These are phyloP conservation scores for Champsocephalus esox DNA, from an alignment of 2,797 vertebrate species.

Conservation along the genomic window DNA sequence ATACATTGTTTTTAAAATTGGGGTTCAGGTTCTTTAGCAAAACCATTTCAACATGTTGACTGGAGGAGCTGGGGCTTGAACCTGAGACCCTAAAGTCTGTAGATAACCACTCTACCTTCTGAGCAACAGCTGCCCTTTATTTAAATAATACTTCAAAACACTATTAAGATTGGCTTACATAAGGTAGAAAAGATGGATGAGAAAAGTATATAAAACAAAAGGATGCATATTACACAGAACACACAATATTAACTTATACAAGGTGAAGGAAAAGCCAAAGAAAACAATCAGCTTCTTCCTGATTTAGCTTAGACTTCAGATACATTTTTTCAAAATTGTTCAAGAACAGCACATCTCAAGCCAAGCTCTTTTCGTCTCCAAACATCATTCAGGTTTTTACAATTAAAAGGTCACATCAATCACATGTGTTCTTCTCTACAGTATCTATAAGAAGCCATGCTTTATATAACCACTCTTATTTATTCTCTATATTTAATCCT, in stretches of 20 bases:
- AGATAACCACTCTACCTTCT: no score
- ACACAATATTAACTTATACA: neutral
- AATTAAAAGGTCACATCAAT: neutral
- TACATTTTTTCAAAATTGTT: neutral
- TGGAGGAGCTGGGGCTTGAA: no score
- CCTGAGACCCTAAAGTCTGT: no score
- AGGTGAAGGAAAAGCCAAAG: neutral
- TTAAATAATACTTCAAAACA: neutral
- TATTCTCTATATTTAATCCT: neutral
- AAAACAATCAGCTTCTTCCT: neutral
- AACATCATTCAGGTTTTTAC: neutral
- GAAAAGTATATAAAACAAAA: neutral
- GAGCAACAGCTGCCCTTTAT: neutral
- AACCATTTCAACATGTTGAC: no score
- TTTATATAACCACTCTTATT: neutral
- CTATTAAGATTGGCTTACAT: neutral
- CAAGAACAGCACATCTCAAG: neutral
- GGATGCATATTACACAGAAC: neutral
- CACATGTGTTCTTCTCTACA: neutral
- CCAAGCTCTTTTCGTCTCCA: neutral
- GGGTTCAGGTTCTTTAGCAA: no score
- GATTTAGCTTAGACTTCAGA: neutral
- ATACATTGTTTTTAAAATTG: no score
- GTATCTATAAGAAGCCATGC: neutral
- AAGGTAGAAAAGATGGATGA: neutral